Percentiles rank a stretch among this genome's conserved stretches.
Conservation (phyloP, 2,113 vertebrate species). For the Pongo pygmaeus region DNA sequence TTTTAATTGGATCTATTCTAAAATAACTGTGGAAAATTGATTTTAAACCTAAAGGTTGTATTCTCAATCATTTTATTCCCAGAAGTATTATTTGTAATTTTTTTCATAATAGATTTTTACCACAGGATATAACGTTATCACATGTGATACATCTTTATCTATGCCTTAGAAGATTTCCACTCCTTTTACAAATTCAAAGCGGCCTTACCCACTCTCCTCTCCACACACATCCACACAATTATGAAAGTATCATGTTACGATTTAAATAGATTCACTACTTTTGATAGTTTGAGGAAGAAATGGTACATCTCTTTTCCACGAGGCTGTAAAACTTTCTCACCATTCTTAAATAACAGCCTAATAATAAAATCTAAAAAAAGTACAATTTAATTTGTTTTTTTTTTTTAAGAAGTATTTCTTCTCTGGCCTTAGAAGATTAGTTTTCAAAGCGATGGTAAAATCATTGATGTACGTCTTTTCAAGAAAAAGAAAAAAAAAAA, state of each 20-base stretch:
- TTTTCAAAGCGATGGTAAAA: constrained; percentile 77
- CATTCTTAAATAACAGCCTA: constrained; percentile 75
- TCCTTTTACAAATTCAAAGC: neutral
- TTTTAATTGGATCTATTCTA: neutral
- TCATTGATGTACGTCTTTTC: constrained; percentile 67
- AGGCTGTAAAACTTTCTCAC: constrained; percentile 65
- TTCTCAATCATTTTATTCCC: neutral
- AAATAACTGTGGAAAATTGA: neutral
- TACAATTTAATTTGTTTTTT: constrained; percentile 62
- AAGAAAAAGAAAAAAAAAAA: constrained; percentile 62
- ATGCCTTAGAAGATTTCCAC: neutral
- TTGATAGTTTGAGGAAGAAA: constrained; percentile 55
- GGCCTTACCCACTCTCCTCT: neutral
- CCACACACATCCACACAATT: neutral
- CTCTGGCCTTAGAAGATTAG: constrained; percentile 66
- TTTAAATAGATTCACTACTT: constrained; percentile 62
- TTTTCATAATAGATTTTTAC: neutral
- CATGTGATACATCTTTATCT: neutral
- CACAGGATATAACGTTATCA: neutral
- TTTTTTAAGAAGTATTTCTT: constrained; percentile 61
- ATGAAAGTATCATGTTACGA: constrained; percentile 32
- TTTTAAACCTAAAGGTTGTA: neutral
- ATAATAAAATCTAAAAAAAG: constrained; percentile 67
- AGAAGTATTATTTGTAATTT: neutral
- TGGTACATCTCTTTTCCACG: constrained; percentile 32